Base-by-base conservation (phyloP, 2,113 vertebrate species). In the Saguinus midas region DNA sequence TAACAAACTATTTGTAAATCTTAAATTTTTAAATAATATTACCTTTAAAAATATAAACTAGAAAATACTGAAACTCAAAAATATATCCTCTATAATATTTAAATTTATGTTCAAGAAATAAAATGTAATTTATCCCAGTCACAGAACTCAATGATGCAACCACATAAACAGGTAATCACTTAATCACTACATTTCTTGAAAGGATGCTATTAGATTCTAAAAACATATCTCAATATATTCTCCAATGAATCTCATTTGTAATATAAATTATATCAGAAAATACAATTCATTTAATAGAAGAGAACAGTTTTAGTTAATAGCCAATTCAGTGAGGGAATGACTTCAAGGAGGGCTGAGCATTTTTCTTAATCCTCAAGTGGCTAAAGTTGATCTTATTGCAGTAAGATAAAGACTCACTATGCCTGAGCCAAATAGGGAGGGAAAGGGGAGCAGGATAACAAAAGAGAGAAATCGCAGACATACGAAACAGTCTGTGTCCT, bases 401-500 rank as follows among this genome's bases (percentile, higher is more conserved):
- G 40, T 68, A 35, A 27, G 45, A 66, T 58, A 91, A 76, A 37
- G 21, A 68, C 4, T 52, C 25, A 23, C 4, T 92, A 12, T 25
- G 35, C 27, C 11, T 29, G 57, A 79, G 43, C 43, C 20, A 18
- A 57, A 82, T 11, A 5, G 7, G 21, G 27, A 43, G 3, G 43
- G 35, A 3, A 75, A 23, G 35, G 21, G 16, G 8, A 21, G 0
- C 1, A 66, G 11, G n/a, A 37, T 21, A 70, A 18, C 2, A 21
- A 81, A 50, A 58, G 13, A 40, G 20, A 64, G 4, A 40, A n/a
- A 2, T 50, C 8, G 6, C 57, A 20, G 82, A 99, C 99, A 0
- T 99, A 99, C 99, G 50, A 99, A 99, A 98, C 99, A 99, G 96
- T 99, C 99, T 0, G 99, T 99, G 98, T 99, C 99, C 98, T 99